Percentiles rank a stretch among this genome's conserved stretches.
phyloP scores from a whole-genome alignment of 2,113 vertebrate species.

The Tor tambroides region DNA sequence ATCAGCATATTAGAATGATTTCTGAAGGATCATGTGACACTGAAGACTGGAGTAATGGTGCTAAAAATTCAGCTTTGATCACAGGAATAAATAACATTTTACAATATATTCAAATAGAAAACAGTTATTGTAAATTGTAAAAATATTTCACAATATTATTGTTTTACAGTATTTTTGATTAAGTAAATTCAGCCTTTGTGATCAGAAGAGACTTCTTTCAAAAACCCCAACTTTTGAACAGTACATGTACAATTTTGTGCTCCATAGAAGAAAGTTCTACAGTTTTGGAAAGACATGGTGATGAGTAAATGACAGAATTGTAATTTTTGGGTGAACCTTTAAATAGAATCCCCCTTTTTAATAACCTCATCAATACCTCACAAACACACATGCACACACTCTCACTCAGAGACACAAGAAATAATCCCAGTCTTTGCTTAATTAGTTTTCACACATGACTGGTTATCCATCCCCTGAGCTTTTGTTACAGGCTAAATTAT shows the following conservation, averaged over 20 bases:
- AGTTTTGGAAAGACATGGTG: background rate
- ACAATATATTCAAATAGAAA: background rate
- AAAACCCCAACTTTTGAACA: background rate
- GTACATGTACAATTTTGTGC: background rate
- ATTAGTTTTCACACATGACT: constrained; percentile 55
- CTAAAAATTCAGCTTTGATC: background rate
- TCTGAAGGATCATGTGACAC: background rate
- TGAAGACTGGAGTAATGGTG: background rate
- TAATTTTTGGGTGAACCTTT: background rate
- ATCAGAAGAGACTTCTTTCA: background rate
- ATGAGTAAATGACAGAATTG: background rate
- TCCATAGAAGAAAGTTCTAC: background rate
- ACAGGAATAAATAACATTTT: background rate
- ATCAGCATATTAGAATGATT: background rate
- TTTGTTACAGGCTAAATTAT: constrained; percentile 54
- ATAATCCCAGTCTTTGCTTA: constrained; percentile 50
- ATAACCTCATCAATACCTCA: background rate
- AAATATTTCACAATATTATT: background rate
- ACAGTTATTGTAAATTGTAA: background rate
- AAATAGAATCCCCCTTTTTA: background rate
- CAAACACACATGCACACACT: background rate
- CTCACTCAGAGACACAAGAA: constrained; percentile 2
- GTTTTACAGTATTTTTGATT: background rate
- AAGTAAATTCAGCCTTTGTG: background rate
- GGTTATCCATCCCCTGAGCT: constrained; percentile 49